These are phyloP conservation scores for Oscheius sp. DNA, from an alignment of 2,888 invertebrate genomes.

Conservation along the genomic window DNA sequence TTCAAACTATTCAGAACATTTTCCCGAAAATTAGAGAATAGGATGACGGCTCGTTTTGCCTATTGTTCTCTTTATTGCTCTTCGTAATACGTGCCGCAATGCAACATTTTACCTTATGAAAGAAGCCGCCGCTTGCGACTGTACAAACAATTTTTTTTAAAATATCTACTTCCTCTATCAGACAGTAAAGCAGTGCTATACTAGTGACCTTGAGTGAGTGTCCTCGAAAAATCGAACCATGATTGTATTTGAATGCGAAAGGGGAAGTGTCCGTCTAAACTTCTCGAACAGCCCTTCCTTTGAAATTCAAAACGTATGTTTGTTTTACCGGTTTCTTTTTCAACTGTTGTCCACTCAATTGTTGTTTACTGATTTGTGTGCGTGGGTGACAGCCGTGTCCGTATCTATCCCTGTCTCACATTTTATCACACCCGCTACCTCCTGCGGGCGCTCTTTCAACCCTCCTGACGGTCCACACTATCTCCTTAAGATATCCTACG, in stretches of 20 bases:
- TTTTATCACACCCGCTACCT: slow-evolving; percentile 20
- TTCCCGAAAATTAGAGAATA: no score
- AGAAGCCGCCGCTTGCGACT: no score
- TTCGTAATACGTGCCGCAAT: no score
- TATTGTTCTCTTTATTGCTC: no score
- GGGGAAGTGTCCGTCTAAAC: neutral
- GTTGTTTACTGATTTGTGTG: slow-evolving; percentile 25
- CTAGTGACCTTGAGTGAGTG: slow-evolving; percentile 8
- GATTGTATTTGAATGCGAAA: slow-evolving; percentile 22
- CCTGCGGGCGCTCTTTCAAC: slow-evolving; percentile 12
- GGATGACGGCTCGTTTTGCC: no score
- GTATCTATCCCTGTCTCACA: slow-evolving; percentile 26
- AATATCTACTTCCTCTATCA: no score
- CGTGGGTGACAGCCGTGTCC: slow-evolving; percentile 31
- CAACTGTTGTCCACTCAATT: neutral
- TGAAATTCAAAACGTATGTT: neutral
- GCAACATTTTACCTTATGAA: no score
- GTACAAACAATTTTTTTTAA: no score
- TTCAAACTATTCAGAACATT: no score
- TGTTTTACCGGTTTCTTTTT: slow-evolving; percentile 7
- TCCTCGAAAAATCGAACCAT: neutral
- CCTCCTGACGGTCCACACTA: slow-evolving; percentile 1
- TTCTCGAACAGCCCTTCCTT: neutral
- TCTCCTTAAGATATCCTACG: neutral
- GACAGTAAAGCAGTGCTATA: no score